phyloP scores from a whole-genome alignment of 2,113 vertebrate genomes.

The Ceyx melanurus region DNA sequence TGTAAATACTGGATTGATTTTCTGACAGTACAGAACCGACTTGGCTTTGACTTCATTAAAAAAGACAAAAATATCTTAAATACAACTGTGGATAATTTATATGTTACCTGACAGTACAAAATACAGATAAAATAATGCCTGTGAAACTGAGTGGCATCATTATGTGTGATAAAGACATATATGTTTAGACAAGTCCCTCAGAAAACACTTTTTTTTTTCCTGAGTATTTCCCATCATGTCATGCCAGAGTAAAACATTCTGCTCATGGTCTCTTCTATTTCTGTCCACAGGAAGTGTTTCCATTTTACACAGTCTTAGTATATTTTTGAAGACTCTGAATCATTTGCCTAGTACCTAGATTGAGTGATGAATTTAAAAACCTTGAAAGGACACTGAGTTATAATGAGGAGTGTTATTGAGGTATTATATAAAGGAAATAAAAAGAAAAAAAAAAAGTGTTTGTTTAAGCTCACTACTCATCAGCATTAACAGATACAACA shows the following conservation, averaged over 20 bases:
- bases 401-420: background rate
- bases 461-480: background rate
- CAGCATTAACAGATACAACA: background rate
- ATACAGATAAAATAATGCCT: background rate
- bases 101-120: background rate
- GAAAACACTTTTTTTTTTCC: fast-evolving
- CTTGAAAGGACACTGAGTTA: background rate
- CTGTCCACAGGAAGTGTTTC: background rate
- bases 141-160: background rate
- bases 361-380: background rate
- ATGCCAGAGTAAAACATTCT: background rate
- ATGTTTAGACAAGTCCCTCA: background rate
- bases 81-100: background rate
- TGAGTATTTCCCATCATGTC: background rate
- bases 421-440: background rate
- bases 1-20: background rate
- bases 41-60: background rate
- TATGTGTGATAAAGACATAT: background rate
- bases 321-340: background rate
- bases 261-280: background rate
- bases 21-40: background rate
- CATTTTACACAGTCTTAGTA: background rate
- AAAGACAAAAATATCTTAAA: background rate
- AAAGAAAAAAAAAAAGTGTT: background rate
- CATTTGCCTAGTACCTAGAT: background rate